phyloP scores from a whole-genome alignment of 2,113 vertebrate genomes.

The Maccullochella peelii region DNA sequence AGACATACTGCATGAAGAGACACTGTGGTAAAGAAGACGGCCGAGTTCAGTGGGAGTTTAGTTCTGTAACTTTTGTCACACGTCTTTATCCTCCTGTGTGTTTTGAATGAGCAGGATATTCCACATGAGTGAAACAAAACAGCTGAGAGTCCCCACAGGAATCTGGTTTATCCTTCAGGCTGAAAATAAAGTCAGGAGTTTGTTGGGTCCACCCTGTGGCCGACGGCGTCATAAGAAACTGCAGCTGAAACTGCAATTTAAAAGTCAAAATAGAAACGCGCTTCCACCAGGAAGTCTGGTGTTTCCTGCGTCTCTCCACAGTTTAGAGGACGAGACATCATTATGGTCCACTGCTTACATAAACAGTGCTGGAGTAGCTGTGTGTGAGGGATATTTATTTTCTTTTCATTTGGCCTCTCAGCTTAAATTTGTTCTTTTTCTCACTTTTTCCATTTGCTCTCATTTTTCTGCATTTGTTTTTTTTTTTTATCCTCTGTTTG shows the following conservation, averaged over 20 bases:
- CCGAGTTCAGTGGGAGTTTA: background rate
- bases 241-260: slow-evolving; percentile 36
- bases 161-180: slow-evolving; percentile 25
- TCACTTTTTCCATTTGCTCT: background rate
- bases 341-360: slow-evolving; percentile 5
- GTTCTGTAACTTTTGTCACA: background rate
- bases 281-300: slow-evolving; percentile 45
- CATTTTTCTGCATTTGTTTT: background rate
- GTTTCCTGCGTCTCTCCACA: slow-evolving; percentile 38
- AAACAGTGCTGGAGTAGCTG: background rate
- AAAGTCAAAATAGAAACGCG: slow-evolving; percentile 43
- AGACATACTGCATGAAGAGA: background rate
- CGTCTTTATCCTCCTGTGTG: background rate
- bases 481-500: background rate
- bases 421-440: too few relatives aligned
- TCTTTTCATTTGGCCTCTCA: background rate
- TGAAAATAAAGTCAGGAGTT: slow-evolving; percentile 22
- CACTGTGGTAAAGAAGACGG: too few relatives aligned
- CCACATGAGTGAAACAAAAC: slow-evolving; percentile 11
- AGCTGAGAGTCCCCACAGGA: slow-evolving; percentile 39
- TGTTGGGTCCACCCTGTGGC: slow-evolving; percentile 7
- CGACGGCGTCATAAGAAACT: slow-evolving; percentile 8
- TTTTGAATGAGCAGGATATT: slow-evolving; percentile 14
- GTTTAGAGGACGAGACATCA: slow-evolving; percentile 9
- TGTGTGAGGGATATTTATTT: background rate